phyloP scores from a whole-genome alignment of 2,797 vertebrate genomes.

The Sorex maritimensis region DNA sequence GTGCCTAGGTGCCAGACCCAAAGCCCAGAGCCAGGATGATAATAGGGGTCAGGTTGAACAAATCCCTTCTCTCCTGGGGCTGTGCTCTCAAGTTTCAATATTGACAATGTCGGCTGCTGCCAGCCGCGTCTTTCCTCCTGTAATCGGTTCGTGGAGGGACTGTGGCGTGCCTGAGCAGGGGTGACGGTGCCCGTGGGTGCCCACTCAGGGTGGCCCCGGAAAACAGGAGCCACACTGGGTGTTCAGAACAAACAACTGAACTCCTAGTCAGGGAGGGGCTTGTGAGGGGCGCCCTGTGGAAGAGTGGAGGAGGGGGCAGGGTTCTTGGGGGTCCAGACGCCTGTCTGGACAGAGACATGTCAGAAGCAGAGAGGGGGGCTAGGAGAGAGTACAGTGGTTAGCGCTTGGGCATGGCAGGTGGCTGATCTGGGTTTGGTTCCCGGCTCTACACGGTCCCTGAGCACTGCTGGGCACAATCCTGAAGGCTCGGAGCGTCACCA shows the following conservation, averaged over 20 bases:
- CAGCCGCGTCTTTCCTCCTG: background rate
- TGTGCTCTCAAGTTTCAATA: slow-evolving; percentile 29
- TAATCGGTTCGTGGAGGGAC: background rate
- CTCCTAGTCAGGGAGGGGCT: background rate
- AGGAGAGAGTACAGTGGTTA: too few relatives aligned
- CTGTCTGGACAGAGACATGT: background rate
- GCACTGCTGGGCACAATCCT: too few relatives aligned
- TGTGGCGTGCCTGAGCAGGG: background rate
- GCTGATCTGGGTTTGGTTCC: too few relatives aligned
- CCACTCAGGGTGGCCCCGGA: background rate
- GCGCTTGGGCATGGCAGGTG: too few relatives aligned
- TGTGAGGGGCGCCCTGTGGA: too few relatives aligned
- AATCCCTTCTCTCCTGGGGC: slow-evolving; percentile 37
- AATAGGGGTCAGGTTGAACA: background rate
- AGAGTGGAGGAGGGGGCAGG: background rate
- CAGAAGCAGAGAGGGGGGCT: background rate
- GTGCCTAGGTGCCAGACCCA: background rate
- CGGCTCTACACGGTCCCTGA: too few relatives aligned
- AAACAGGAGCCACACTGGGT: slow-evolving; percentile 4
- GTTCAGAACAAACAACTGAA: slow-evolving; percentile 29
- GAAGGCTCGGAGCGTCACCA: too few relatives aligned
- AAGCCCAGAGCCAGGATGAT: background rate
- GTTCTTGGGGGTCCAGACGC: background rate
- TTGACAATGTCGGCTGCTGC: background rate
- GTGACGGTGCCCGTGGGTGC: background rate